Conservation (phyloP, 30 jellyfish, hydroid and myxozoan species). For the Morbakka virulenta region DNA sequence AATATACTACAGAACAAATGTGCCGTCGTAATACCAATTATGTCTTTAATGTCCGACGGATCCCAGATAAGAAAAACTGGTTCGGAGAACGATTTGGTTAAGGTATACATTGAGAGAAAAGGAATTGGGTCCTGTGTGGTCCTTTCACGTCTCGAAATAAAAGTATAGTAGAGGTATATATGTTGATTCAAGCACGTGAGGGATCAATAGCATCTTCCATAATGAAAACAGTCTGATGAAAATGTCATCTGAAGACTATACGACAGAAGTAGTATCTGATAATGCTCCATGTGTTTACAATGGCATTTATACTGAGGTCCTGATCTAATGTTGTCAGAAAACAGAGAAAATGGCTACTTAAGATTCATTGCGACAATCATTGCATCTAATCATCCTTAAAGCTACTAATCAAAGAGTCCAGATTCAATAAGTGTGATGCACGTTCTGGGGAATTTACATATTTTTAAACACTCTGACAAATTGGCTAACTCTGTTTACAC, state of each 20-base stretch:
- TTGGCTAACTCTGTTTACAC: background rate
- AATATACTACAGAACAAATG: no score
- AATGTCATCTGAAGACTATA: background rate
- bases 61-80: no score
- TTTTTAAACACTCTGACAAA: constrained; percentile 25
- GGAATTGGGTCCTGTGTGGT: no score
- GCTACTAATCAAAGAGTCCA: constrained; percentile 11
- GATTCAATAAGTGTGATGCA: constrained; percentile 19
- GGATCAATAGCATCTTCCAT: constrained; percentile 3
- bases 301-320: no score
- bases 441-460: background rate
- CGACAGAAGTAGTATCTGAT: background rate
- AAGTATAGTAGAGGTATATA: constrained; percentile 30
- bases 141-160: constrained; percentile 36
- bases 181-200: constrained; percentile 9
- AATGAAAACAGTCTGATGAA: no score
- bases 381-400: constrained; percentile 54
- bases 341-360: constrained; percentile 68
- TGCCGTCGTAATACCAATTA: no score
- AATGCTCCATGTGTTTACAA: no score
- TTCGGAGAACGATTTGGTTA: no score
- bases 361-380: constrained; percentile 64
- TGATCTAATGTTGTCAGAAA: constrained; percentile 53
- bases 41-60: no score
- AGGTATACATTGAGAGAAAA: no score